Evolutionary conservation across 1,140 invertebrate genomes (phyloP), one percentile per base, ranked within the genome.

Genomic region (Melitaea cinxia): DNA sequence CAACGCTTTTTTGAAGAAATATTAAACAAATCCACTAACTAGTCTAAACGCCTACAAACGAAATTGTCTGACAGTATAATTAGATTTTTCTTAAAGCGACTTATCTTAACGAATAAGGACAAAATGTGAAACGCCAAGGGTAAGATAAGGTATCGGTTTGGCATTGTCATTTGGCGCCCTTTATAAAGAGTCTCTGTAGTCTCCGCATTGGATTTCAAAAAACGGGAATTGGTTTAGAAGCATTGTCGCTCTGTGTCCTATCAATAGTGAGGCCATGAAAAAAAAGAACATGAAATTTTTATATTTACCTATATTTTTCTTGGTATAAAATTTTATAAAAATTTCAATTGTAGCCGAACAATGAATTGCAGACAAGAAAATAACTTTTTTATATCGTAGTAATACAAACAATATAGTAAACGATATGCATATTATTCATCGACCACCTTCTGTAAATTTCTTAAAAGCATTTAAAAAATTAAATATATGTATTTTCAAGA

Each of bases 41-140:
- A 45, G 15, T 19, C 15, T 45, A 45, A 45, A 45, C n/a, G 15
- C 9, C 15, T 45, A 45, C 39, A 45, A 45, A 19, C 39, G 39
- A 45, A 17, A 19, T 45, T 19, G 39, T 17, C 15, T 45, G 39
- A 45, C 39, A 45, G 39, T 17, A 19, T 45, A 45, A 45, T 45
- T 45, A 45, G 39, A 45, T 45, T 45, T 45, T 45, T 45, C 39
- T 45, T 10, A n/a, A 45, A 45, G 39, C 39, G 39, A 45, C 39
- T 45, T 45, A 45, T 37, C 35, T 37, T 14, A 37, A 19, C 17
- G 17, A 45, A 45, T 45, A 19, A 45, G 39, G 17, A 45, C 39
- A 45, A 17, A 12, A 19, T 17, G 15, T 45, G 39, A 19, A 45
- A 19, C 10, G 15, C 39, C 17, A 45, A 17, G 39, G 15, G 37